Evolutionary conservation across 2,113 vertebrate species (phyloP).

Genomic region (Heliornis fulica): DNA sequence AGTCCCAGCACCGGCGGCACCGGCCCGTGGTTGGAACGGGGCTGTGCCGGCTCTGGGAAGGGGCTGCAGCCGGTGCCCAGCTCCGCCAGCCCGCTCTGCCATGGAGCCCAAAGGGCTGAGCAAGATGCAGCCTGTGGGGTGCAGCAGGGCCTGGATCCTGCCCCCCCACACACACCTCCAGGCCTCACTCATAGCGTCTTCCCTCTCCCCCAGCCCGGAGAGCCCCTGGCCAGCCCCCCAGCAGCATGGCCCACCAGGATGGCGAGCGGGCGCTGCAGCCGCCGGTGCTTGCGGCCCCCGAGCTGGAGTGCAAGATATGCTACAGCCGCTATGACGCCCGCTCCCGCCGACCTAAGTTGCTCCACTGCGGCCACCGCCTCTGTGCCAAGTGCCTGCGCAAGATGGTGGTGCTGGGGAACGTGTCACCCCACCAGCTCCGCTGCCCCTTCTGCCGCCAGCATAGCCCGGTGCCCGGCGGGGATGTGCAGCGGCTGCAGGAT

Average conservation of each 20-base stretch:
- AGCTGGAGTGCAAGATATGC: constrained; percentile 89
- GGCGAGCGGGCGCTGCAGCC: constrained; percentile 2
- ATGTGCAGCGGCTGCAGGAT: constrained; percentile 82
- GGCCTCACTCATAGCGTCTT: neutral
- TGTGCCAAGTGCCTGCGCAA: constrained; percentile 83
- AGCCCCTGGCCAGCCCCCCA: neutral
- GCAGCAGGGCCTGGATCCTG: neutral
- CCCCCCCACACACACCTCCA: too few relatives aligned
- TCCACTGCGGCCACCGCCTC: constrained; percentile 81
- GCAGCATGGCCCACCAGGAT: constrained; percentile 63
- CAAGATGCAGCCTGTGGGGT: accelerated
- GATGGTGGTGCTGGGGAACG: constrained; percentile 76
- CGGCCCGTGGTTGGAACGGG: neutral
- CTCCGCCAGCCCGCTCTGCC: neutral
- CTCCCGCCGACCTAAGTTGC: constrained; percentile 78
- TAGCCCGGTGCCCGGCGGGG: constrained; percentile 75
- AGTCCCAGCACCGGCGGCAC: neutral
- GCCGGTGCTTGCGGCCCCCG: constrained; percentile 63
- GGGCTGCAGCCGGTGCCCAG: neutral
- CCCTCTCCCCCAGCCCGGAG: neutral
- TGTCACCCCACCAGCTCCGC: constrained; percentile 70
- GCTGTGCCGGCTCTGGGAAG: neutral
- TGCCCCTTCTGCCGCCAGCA: constrained; percentile 89
- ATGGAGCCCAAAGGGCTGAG: too few relatives aligned
- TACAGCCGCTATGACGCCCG: constrained; percentile 81